Evolutionary conservation across 1,140 invertebrate species (phyloP), one percentile per base, ranked within the genome.

Genomic region (Rhagoletis zephyria): DNA sequence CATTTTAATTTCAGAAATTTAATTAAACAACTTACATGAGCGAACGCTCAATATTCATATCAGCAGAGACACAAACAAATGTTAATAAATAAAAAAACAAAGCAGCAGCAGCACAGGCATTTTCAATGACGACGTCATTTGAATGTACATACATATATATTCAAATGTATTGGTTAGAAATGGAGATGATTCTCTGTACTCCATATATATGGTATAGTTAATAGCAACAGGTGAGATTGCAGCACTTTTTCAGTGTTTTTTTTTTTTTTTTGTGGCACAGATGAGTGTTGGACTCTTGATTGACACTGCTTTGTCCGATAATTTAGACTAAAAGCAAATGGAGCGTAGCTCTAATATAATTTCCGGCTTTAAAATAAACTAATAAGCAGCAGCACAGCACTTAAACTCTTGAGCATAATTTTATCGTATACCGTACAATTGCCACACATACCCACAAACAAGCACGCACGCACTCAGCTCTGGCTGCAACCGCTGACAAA

Each of bases 1-100:
- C 91, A 90, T 92, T 92, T 88, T 92, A 91, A 92, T 92, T 92
- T 92, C 91, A 92, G 90, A 92, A 90, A 91, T 92, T 92, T 92
- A 92, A 92, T 92, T 92, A 92, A 92, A 91, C 91, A 91, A 89
- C 91, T 90, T 89, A 56, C 0, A 3, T 85, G 2, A 3, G 16
- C 16, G 61, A 56, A 56, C 16, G 16, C 12, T 63, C 61, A 63
- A 63, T 63, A 63, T 4, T 63, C 61, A 63, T 63, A 63, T 63
- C 61, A 63, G 61, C 12, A n/a, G 61, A 12, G 16, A 63, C n/a
- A 16, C 61, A 63, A 12, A 63, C 61, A 56, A 4, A 56, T 56
- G n/a, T n/a, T n/a, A n/a, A n/a, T n/a, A n/a, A n/a, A n/a, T n/a
- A n/a, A n/a, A n/a, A n/a, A n/a, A n/a, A n/a, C n/a, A n/a, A n/a